phyloP scores from a whole-genome alignment of 2,113 vertebrate species.

The Trematocara macrostoma region DNA sequence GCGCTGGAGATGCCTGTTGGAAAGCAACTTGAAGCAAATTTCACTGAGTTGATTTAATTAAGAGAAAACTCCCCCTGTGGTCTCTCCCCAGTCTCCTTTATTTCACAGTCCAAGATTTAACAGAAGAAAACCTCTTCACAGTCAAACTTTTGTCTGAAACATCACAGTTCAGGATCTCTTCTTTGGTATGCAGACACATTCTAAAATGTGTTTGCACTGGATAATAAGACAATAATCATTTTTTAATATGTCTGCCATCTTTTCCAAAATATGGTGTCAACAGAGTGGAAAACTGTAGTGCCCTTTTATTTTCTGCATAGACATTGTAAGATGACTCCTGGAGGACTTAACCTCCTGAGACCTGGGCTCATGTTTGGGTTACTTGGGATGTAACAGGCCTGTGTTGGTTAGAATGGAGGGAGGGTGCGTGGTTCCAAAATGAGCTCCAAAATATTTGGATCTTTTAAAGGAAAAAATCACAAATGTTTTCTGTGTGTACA shows the following conservation, averaged over 20 bases:
- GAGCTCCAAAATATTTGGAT: background rate
- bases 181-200: background rate
- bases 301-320: background rate
- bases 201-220: background rate
- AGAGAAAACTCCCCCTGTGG: constrained; percentile 27
- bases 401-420: background rate
- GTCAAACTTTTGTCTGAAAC: background rate
- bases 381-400: background rate
- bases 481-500: background rate
- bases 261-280: background rate
- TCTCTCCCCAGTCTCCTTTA: background rate
- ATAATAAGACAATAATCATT: background rate
- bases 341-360: background rate
- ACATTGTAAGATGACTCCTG: background rate
- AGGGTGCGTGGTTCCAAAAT: background rate
- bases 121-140: background rate
- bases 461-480: background rate
- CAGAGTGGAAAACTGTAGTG: background rate
- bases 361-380: background rate
- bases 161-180: background rate
- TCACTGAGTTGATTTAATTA: background rate
- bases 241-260: background rate
- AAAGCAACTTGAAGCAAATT: background rate
- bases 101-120: background rate
- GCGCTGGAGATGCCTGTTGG: constrained; percentile 20